Conservation (phyloP, 1,140 invertebrate species). For the Schlechtendalia chinensis region DNA sequence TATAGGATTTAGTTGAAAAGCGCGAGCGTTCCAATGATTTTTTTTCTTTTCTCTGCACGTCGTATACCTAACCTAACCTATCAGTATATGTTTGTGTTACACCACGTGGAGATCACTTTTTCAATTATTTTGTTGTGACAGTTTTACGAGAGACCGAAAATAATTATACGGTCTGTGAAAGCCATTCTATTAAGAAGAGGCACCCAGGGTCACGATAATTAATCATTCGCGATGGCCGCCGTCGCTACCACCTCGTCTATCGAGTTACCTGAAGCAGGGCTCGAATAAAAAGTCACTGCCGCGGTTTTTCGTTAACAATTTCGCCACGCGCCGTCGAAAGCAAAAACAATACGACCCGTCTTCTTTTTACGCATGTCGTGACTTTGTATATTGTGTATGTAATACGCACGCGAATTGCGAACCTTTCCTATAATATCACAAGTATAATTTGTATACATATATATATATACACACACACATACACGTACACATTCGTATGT, state of each 20-base stretch:
- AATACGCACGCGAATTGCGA: background rate
- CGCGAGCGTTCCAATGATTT: background rate
- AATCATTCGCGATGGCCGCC: slow-evolving; percentile 2
- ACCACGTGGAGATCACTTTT: slow-evolving; percentile 22
- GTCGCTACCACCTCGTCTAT: too few species aligned
- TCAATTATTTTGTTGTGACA: slow-evolving; percentile 32
- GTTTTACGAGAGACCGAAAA: slow-evolving; percentile 29
- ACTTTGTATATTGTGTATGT: background rate
- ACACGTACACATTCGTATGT: background rate
- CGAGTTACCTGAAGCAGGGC: background rate
- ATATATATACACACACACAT: too few species aligned
- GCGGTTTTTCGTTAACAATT: slow-evolving; percentile 10
- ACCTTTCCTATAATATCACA: too few species aligned
- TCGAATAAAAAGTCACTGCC: slow-evolving; percentile 13
- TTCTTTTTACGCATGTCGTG: background rate
- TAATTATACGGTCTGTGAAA: slow-evolving; percentile 18
- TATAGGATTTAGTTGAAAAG: slow-evolving; percentile 11
- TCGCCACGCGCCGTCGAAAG: background rate
- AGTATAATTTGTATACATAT: too few species aligned
- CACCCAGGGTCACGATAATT: slow-evolving; percentile 5
- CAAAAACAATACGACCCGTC: slow-evolving; percentile 11
- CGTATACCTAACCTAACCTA: too few species aligned
- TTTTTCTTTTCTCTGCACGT: slow-evolving; percentile 6
- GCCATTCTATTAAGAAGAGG: background rate
- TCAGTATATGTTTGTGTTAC: background rate